Base-by-base conservation (phyloP, 2,797 vertebrate genomes). In the Decapterus maruadsi region DNA sequence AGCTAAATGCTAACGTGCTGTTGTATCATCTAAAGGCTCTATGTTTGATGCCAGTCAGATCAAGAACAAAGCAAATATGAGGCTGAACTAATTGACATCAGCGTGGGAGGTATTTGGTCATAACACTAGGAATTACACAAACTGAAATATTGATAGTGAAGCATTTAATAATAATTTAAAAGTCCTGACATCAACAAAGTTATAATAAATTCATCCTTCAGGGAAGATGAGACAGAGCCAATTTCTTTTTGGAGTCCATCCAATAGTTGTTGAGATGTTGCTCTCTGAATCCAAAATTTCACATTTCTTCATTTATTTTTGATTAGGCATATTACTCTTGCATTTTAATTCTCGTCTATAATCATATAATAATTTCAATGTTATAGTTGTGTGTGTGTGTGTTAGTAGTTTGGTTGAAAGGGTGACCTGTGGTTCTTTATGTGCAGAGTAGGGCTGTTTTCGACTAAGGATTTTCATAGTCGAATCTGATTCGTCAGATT, bases 241-340 rank as follows among this genome's bases (percentile, higher is more conserved):
- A 40, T 63, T 50, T 38, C 14, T 58, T 20, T 58, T 34, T 34
- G 61, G 26, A 65, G 36, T 65, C 29, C 36, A 51, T 54, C n/a
- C n/a, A 9, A 3, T 11, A 34, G 12, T 43, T 45, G 50, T 45
- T 64, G 12, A 40, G 51, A 9, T 45, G 20, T 40, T 53, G 10
- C 13, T 40, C 14, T 66, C 36, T 29, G 8, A 67, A 67, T 7
- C 62, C 22, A 38, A 34, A 51, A 51, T 6, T 10, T 38, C 38
- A 34, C 1, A 34, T 34, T 34, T 34, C 31, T 34, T 34, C 31
- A 34, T 34, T 34, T 34, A 34, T 34, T 34, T 34, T 34, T 34
- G 31, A 34, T 34, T 5, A 34, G 31, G 31, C 31, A 34, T 34
- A 34, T 34, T 34, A 34, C 31, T 4, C 31, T 34, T 34, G 31